Evolutionary conservation across 2,113 vertebrate genomes (phyloP).

Genomic region (Neolamprologus ventralis): DNA sequence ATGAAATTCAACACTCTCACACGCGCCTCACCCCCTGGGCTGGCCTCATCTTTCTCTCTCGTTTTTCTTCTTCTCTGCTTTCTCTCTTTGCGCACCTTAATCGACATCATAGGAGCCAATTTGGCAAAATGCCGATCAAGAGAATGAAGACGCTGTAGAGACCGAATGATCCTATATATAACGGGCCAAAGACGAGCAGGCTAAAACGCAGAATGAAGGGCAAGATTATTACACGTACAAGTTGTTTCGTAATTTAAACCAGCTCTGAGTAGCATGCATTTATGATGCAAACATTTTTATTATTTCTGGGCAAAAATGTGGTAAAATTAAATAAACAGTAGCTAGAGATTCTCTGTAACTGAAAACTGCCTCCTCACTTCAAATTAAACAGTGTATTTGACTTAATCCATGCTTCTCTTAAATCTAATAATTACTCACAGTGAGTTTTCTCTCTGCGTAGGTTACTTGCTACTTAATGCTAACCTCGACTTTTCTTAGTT

Average conservation of each 20-base stretch:
- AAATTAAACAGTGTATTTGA: background rate
- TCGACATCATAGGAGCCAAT: background rate
- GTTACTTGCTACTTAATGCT: background rate
- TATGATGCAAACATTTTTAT: background rate
- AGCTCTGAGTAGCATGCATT: background rate
- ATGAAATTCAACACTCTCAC: constrained; percentile 51
- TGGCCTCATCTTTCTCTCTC: background rate
- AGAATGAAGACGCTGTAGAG: background rate
- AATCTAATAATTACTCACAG: background rate
- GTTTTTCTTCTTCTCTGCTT: background rate
- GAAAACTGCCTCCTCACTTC: background rate
- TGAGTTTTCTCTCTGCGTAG: background rate
- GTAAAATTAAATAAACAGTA: background rate
- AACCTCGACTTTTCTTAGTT: background rate
- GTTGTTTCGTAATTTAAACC: background rate
- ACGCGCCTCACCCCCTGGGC: constrained; percentile 34
- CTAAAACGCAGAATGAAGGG: background rate
- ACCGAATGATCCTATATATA: background rate
- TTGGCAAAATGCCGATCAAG: background rate
- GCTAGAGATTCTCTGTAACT: background rate
- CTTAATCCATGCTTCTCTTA: background rate
- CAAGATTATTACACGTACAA: background rate
- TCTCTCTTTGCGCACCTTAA: background rate
- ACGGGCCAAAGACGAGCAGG: background rate
- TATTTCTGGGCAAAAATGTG: background rate